Evolutionary conservation across 2,797 vertebrate species (phyloP), one percentile per base, ranked within the genome.

Genomic region (Tinamus major): DNA sequence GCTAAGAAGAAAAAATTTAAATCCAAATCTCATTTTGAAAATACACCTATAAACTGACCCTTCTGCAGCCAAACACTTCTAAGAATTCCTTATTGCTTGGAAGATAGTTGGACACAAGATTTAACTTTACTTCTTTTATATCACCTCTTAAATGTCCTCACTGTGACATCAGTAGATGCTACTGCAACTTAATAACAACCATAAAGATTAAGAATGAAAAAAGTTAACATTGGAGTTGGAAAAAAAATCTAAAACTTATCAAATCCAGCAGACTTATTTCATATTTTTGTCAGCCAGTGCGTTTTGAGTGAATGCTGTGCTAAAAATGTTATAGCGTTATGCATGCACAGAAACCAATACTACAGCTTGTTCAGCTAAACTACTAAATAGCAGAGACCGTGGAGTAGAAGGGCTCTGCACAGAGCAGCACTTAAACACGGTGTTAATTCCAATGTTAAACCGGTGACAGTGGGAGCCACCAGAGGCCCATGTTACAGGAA

Each of bases 271-370:
- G 42, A 95, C 80, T 58, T 63, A 67, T 85, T 92, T 37, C 72
- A 76, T 80, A 86, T 82, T 79, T 85, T 53, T 72, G 71, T 46
- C 77, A 86, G 79, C 56, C 78, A 77, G 84, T 78, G 89, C 88
- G 89, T 82, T 94, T 49, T 79, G 79, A 92, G 93, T 81, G 90
- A 96, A 92, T 4, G 46, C 29, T 64, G 68, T 42, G 49, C 86
- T 95, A 88, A 94, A 96, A 84, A 90, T 82, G 77, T 49, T 56
- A 69, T 8, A 65, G 75, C 56, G 62, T 69, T 77, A 72, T 67
- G 85, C 65, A 93, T 62, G 61, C 83, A 3, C 2, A 68, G 85
- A 91, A 95, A 79, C 64, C 81, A 77, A 84, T 70, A 88, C 86
- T 67, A 82, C 80, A 53, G 9, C 37, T n/a, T 41, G 63, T 49